Evolutionary conservation across 2,888 invertebrate genomes (phyloP).

Genomic region (Agrotis exclamationis): DNA sequence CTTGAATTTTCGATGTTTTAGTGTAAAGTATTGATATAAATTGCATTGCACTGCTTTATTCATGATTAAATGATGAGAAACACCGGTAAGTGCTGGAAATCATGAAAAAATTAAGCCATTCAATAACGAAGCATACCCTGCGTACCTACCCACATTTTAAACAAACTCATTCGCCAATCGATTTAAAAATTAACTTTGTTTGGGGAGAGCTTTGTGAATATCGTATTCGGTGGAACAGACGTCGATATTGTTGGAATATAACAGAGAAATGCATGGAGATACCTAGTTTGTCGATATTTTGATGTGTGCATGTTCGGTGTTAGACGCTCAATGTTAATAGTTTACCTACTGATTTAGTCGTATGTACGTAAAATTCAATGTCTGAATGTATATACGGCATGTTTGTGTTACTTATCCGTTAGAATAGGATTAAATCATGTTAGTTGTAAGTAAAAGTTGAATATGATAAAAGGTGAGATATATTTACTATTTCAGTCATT

Average conservation of each 20-base stretch:
- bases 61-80: conserved; percentile 45
- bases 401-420: conserved; percentile 56
- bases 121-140: conserved; percentile 30
- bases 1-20: conserved; percentile 52
- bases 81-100: conserved; percentile 57
- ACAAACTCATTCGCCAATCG: conserved; percentile 50
- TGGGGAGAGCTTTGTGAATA: conserved; percentile 65
- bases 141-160: conserved; percentile 53
- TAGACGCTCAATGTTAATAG: conserved; percentile 47
- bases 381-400: conserved; percentile 64
- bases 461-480: not conserved
- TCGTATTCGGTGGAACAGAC: conserved; percentile 44
- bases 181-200: conserved; percentile 55
- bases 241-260: conserved; percentile 44
- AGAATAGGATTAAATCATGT: conserved; percentile 8
- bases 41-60: conserved; percentile 70
- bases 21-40: conserved; percentile 51
- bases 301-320: conserved; percentile 63
- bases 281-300: conserved; percentile 38
- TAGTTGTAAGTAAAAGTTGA: conserved; percentile 1
- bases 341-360: conserved; percentile 35
- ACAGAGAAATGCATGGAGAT: conserved; percentile 56
- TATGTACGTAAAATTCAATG: conserved; percentile 59
- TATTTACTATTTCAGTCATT: no score
- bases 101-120: conserved; percentile 35